phyloP scores from a whole-genome alignment of 2,888 invertebrate species.

The Hetaerina titia region DNA sequence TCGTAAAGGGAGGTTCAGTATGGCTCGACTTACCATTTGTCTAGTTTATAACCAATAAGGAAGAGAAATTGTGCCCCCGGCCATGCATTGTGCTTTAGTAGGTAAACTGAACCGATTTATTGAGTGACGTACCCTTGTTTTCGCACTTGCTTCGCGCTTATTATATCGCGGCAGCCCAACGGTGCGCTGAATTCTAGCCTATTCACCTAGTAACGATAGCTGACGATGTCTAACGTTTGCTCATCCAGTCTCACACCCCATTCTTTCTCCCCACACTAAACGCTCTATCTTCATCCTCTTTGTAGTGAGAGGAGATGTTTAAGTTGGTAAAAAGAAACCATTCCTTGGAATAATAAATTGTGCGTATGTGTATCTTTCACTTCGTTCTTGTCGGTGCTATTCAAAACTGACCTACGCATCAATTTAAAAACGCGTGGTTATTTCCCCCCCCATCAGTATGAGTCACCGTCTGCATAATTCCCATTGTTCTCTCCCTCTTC shows the following conservation, averaged over 20 bases:
- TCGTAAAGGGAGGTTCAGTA: background rate
- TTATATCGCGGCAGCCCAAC: background rate
- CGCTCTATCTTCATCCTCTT: background rate
- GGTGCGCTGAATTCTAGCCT: background rate
- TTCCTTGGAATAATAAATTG: background rate
- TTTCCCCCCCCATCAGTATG: background rate
- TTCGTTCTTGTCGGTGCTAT: background rate
- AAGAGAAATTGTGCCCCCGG: background rate
- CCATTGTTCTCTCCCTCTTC: background rate
- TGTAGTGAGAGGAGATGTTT: background rate
- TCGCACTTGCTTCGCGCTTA: background rate
- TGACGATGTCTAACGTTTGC: background rate
- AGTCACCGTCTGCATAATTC: conserved; percentile 32
- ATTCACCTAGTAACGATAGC: background rate
- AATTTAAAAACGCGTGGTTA: background rate
- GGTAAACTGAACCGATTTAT: background rate
- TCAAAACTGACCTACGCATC: background rate
- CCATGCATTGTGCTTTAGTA: conserved; percentile 1
- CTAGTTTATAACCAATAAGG: background rate
- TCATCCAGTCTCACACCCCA: background rate
- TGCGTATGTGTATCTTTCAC: background rate
- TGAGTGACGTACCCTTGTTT: background rate
- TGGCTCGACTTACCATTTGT: background rate
- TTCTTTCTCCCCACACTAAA: background rate
- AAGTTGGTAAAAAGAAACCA: background rate